Conservation (phyloP, 2,888 invertebrate species). For the Amiota mariae region DNA sequence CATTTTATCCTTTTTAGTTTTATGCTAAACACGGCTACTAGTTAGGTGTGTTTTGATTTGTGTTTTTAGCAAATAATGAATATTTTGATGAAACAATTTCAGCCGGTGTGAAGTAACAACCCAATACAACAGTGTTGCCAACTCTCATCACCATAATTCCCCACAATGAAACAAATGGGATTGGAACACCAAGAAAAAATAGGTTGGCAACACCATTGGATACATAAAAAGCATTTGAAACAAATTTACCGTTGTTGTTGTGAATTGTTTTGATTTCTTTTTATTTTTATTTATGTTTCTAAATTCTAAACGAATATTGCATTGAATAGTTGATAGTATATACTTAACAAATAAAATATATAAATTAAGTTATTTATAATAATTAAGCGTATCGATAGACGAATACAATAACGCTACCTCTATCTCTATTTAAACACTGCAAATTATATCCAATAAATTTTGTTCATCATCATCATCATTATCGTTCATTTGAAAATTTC, state of each 20-base stretch:
- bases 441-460: conserved; percentile 42
- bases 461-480: conserved; percentile 49
- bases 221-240: too few species aligned
- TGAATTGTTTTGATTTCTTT: conserved; percentile 6
- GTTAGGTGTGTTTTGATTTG: conserved; percentile 40
- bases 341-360: conserved; percentile 40
- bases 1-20: conserved; percentile 50
- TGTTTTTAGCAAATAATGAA: conserved; percentile 45
- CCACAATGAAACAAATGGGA: neutral
- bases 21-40: conserved; percentile 45
- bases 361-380: conserved; percentile 37
- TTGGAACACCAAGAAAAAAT: neutral
- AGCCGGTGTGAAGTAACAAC: conserved; percentile 30
- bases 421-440: conserved; percentile 51
- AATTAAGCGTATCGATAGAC: conserved; percentile 45
- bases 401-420: conserved; percentile 57
- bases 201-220: neutral
- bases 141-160: neutral
- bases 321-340: conserved; percentile 49
- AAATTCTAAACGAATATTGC: conserved; percentile 45
- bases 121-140: neutral
- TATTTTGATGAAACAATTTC: conserved; percentile 23
- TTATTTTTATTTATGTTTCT: conserved; percentile 33
- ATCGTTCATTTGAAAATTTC: too few species aligned
- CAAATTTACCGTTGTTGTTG: too few species aligned